Conservation (phyloP, 2,888 invertebrate genomes). For the Noctua pronuba region DNA sequence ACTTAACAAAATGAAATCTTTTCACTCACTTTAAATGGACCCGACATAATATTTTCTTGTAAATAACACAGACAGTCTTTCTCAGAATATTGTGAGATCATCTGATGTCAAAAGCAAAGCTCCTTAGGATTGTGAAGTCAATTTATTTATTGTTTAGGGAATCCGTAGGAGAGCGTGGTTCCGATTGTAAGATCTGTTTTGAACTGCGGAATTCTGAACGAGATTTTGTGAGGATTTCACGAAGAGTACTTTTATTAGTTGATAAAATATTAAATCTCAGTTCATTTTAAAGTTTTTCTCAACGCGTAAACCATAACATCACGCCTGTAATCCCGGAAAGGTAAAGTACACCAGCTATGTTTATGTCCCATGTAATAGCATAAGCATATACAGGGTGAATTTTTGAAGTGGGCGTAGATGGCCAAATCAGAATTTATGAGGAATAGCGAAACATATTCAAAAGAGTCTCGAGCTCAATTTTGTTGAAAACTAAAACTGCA, state of each 20-base stretch:
- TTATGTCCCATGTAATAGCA: too few relatives aligned
- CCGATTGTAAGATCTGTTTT: neutral
- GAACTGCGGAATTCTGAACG: neutral
- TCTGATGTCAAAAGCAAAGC: conserved; percentile 40
- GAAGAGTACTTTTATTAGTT: neutral
- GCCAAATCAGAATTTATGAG: too few relatives aligned
- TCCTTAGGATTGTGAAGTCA: conserved; percentile 36
- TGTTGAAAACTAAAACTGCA: too few relatives aligned
- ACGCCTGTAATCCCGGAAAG: too few relatives aligned
- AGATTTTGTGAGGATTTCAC: neutral
- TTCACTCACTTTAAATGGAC: neutral
- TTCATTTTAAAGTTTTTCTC: neutral
- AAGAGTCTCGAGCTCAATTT: too few relatives aligned
- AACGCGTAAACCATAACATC: neutral
- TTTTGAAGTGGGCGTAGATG: too few relatives aligned
- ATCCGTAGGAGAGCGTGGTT: neutral
- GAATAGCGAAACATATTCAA: too few relatives aligned
- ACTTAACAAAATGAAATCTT: neutral
- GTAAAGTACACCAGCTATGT: too few relatives aligned
- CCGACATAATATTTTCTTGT: conserved; percentile 12
- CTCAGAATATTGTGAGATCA: conserved; percentile 16
- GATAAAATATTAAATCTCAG: neutral
- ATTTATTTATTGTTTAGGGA: conserved; percentile 34
- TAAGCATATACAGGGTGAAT: too few relatives aligned
- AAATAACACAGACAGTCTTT: neutral